phyloP scores from a whole-genome alignment of 2,797 vertebrate genomes.

The Neomorphus geoffroyi region DNA sequence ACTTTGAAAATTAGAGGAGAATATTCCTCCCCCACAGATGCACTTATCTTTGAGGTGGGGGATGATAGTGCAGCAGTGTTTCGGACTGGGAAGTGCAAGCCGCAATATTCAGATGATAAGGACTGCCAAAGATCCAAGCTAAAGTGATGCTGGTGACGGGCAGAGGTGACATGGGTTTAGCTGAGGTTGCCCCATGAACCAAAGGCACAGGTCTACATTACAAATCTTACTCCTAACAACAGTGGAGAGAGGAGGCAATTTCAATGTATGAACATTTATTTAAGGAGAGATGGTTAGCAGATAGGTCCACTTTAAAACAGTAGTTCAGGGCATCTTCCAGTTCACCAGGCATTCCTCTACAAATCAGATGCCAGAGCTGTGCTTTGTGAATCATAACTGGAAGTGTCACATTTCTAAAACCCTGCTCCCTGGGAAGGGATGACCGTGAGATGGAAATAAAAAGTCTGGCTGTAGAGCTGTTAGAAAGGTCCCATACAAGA shows the following conservation, averaged over 20 bases:
- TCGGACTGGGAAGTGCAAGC: background rate
- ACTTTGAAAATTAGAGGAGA: constrained; percentile 6
- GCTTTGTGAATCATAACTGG: background rate
- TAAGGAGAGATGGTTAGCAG: background rate
- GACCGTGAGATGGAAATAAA: background rate
- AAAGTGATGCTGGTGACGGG: background rate
- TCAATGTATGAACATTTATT: background rate
- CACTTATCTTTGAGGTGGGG: constrained; percentile 4
- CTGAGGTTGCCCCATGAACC: background rate
- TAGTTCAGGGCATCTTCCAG: background rate
- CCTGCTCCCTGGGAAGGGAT: background rate
- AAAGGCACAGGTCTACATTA: background rate
- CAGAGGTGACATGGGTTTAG: background rate
- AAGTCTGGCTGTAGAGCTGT: background rate
- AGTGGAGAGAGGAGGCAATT: background rate
- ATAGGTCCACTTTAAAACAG: background rate
- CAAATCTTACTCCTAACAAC: background rate
- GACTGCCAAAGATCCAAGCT: background rate
- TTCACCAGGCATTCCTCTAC: background rate
- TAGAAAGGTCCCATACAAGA: background rate
- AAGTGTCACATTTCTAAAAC: background rate
- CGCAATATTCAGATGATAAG: background rate
- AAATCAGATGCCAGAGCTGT: background rate
- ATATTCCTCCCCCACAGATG: background rate
- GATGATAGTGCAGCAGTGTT: background rate